Base-by-base conservation (phyloP, 2,113 vertebrate genomes). In the Zingel zingel region DNA sequence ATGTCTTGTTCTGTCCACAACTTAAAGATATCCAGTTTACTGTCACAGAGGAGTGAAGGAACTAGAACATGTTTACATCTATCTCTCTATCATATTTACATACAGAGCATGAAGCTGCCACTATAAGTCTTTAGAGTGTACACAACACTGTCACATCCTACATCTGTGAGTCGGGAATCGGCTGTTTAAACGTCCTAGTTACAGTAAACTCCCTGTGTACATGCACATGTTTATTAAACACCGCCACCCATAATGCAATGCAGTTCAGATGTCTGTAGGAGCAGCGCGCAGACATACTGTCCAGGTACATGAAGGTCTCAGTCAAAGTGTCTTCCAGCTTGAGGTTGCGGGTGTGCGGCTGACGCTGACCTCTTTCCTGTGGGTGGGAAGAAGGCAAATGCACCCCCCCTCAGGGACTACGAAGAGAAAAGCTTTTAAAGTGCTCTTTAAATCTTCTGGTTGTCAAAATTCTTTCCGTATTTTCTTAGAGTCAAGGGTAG, bases 151-250 rank as follows among this genome's bases (percentile, higher is more conserved):
- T 86, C 61, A 82, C 64, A 5, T 66, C 57, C 59, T 45, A 2
- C 76, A 50, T 81, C 47, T 56, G 77, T 6, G n/a, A 21, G 33
- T 65, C 27, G 33, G 56, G 25, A 39, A 59, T 68, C 18, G 2
- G 39, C 70, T 21, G n/a, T 87, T 77, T 43, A 58, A 77, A 54
- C 18, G 3, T 9, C 18, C 1, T 23, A 1, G 23, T 7, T 74
- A 62, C 47, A 53, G 62, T 82, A 85, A 87, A 91, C 83, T 59
- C 30, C 19, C 36, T 39, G 62, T 68, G 45, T 74, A 54, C 65
- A 53, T 39, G 51, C 25, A 47, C 3, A 0, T 86, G 81, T 91
- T 89, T 88, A 90, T 74, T 62, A 90, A 91, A 91, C 74, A 76
- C 57, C 16, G 58, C 48, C 64, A 76, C 63, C 64, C 59, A 48